Conservation (phyloP, 2,888 invertebrate species). For the Parnassius mnemosyne region DNA sequence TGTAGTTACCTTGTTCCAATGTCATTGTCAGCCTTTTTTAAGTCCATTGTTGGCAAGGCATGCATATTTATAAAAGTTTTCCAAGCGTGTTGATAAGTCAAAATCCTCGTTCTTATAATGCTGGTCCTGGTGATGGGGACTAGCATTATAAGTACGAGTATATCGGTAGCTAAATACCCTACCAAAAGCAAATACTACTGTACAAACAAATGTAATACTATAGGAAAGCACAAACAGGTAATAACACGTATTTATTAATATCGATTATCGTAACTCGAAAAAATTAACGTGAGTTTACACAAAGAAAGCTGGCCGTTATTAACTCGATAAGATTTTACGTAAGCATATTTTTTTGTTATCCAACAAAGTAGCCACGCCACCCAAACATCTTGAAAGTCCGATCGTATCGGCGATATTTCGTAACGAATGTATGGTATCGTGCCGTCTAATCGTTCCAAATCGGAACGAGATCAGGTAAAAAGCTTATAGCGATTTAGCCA, state of each 20-base stretch:
- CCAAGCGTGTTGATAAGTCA: too few relatives aligned
- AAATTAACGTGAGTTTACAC: slow-evolving; percentile 22
- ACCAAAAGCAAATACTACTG: too few relatives aligned
- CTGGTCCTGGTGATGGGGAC: too few relatives aligned
- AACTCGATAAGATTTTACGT: slow-evolving; percentile 59
- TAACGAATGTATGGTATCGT: slow-evolving; percentile 57
- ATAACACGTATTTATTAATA: too few relatives aligned
- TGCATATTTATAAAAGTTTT: too few relatives aligned
- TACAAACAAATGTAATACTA: too few relatives aligned
- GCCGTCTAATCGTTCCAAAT: slow-evolving; percentile 48
- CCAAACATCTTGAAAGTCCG: slow-evolving; percentile 65
- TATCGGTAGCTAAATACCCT: too few relatives aligned
- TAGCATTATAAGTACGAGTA: too few relatives aligned
- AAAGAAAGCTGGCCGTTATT: slow-evolving; percentile 34
- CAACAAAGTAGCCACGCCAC: slow-evolving; percentile 51
- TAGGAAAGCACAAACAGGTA: not conserved
- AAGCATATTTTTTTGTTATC: slow-evolving; percentile 56
- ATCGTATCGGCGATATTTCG: slow-evolving; percentile 64
- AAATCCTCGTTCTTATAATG: too few relatives aligned
- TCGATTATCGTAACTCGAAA: not conserved
- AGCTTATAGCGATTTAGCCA: slow-evolving; percentile 28
- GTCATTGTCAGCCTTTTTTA: too few relatives aligned
- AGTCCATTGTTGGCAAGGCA: too few relatives aligned
- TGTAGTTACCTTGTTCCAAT: too few relatives aligned
- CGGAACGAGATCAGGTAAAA: slow-evolving; percentile 36